phyloP scores from a whole-genome alignment of 23 tunicate species.

The Trididemnum clinides region DNA sequence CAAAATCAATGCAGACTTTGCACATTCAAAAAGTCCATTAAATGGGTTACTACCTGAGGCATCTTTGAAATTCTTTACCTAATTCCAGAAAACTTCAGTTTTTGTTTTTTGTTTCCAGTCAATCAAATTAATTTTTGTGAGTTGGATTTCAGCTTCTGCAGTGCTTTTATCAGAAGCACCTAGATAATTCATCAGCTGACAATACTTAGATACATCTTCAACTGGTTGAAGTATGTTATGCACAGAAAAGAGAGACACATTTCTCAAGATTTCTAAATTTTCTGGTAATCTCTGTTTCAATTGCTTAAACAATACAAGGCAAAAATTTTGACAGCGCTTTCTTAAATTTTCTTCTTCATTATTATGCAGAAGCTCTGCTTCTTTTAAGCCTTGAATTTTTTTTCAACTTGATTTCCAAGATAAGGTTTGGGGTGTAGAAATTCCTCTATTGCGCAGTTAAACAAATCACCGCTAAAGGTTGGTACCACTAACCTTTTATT shows the following conservation, averaged over 20 bases:
- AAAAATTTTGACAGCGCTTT: no score
- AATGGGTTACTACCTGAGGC: conserved; percentile 1
- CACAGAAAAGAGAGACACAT: no score
- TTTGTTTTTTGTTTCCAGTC: not conserved
- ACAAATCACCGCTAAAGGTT: not conserved
- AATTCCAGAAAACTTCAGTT: not conserved
- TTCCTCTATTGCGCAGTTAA: not conserved
- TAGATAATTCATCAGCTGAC: not conserved
- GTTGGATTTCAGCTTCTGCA: not conserved
- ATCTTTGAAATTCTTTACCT: not conserved
- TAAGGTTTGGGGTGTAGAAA: not conserved
- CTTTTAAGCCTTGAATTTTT: not conserved
- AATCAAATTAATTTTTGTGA: conserved; percentile 1
- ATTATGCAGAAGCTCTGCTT: not conserved
- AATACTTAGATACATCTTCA: not conserved
- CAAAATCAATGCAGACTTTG: not conserved
- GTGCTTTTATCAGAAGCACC: no score
- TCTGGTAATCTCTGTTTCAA: no score
- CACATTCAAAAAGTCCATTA: not conserved
- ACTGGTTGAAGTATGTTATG: conserved; percentile 1
- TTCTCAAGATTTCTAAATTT: no score
- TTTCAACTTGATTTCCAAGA: not conserved
- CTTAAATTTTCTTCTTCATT: conserved; percentile 1
- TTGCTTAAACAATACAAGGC: no score
- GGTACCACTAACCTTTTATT: not conserved